A percentile compares a stretch with the other conserved stretches of the same genome.
phyloP scores from a whole-genome alignment of 2,888 invertebrate genomes.

The Cerastis leucographa region DNA sequence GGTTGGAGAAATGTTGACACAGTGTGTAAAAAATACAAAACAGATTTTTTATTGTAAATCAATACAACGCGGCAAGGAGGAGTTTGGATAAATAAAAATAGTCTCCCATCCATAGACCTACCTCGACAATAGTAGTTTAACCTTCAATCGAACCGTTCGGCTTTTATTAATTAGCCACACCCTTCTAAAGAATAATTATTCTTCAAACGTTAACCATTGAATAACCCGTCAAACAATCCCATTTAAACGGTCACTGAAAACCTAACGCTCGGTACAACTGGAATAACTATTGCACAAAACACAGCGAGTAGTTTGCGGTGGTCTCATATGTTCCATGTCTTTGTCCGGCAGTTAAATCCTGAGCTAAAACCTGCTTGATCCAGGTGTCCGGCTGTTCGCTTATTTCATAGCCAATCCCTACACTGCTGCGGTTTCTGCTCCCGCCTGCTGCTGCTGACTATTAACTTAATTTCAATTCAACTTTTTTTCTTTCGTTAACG shows the following conservation, averaged over 20 bases:
- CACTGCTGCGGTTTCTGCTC: constrained; percentile 78
- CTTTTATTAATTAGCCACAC: background rate
- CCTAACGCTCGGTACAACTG: background rate
- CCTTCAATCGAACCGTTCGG: background rate
- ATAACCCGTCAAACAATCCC: background rate
- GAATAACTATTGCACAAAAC: constrained; percentile 30
- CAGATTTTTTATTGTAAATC: background rate
- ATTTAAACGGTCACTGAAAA: background rate
- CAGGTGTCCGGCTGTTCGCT: constrained; percentile 51
- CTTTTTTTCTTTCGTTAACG: constrained; percentile 83
- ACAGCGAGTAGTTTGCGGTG: constrained; percentile 25
- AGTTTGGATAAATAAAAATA: background rate
- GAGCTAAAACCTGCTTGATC: constrained; percentile 34
- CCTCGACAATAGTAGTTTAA: background rate
- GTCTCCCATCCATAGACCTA: background rate
- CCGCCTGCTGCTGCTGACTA: constrained; percentile 81
- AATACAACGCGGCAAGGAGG: background rate
- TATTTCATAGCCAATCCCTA: constrained; percentile 71
- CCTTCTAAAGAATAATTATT: background rate
- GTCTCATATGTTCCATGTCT: constrained; percentile 37
- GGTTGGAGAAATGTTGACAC: too few species aligned
- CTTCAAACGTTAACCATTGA: background rate
- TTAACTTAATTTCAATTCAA: constrained; percentile 84
- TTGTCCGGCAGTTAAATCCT: constrained; percentile 31
- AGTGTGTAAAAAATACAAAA: too few species aligned